Evolutionary conservation across 2,888 invertebrate species (phyloP).

Genomic region (Caenorhabditis japonica): DNA sequence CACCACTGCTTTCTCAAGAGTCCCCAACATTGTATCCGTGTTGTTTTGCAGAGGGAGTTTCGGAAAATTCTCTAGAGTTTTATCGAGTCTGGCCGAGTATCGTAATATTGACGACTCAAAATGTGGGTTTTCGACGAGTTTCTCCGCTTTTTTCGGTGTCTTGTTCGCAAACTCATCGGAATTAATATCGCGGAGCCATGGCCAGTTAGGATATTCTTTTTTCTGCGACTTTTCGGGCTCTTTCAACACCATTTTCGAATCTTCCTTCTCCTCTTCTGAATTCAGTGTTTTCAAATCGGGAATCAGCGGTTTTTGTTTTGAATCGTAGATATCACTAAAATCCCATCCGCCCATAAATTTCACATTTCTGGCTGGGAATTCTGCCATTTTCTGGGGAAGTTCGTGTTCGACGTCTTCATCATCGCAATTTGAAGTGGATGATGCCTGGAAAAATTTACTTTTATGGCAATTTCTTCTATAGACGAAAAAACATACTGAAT

Average conservation of each 20-base stretch:
- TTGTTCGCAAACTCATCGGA: background rate
- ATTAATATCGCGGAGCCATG: constrained; percentile 15
- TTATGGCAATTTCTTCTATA: background rate
- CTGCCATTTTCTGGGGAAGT: background rate
- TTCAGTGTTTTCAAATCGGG: constrained; percentile 1
- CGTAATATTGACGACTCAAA: constrained; percentile 1
- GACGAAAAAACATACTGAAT: background rate
- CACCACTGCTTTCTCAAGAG: constrained; percentile 19
- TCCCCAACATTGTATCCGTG: constrained; percentile 20
- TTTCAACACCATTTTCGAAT: background rate
- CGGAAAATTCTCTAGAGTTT: background rate
- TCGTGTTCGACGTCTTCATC: background rate
- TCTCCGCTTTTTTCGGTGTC: background rate
- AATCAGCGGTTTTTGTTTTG: background rate
- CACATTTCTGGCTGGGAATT: too few species aligned
- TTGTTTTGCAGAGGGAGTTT: constrained; percentile 17
- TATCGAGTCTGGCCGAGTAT: constrained; percentile 13
- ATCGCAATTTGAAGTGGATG: background rate
- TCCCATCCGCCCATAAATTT: constrained; percentile 17
- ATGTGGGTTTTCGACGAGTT: background rate
- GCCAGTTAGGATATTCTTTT: background rate
- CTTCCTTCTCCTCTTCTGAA: constrained; percentile 28
- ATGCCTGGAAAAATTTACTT: background rate
- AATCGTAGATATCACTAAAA: constrained; percentile 8
- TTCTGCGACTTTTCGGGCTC: background rate